Base-by-base conservation (phyloP, 2,888 invertebrate genomes). In the Metacarcinus magister region DNA sequence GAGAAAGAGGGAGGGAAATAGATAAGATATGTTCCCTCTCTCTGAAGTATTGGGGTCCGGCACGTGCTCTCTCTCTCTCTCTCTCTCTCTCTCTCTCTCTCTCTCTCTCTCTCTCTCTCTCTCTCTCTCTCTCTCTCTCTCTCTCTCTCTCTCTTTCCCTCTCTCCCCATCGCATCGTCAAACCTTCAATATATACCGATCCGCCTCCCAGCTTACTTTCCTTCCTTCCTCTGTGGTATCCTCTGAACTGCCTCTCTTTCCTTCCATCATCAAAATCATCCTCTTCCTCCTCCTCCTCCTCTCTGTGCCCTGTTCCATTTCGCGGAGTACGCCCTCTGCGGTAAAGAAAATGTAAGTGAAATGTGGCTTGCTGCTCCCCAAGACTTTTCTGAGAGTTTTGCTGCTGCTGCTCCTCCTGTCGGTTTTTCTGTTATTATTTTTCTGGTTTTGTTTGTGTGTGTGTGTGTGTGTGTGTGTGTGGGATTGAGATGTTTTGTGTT, bases 391-490 rank as follows among this genome's bases (percentile, higher is more conserved):
- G 16, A n/a, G 67, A n/a, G n/a, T n/a, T n/a, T n/a, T n/a, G n/a
- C n/a, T n/a, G n/a, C n/a, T n/a, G n/a, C n/a, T n/a, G n/a, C n/a
- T n/a, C n/a, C 5, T n/a, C 2, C 19, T 67, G n/a, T 19, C 67
- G n/a, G 1, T 67, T 67, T 7, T 19, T 23, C 5, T n/a, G 10
- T 67, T 67, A 23, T 67, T 4, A n/a, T 67, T 67, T n/a, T n/a
- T 67, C 3, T 4, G 67, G 67, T 67, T 67, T 23, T 7, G 67
- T 67, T 0, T 67, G n/a, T 67, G 67, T 67, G 10, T 67, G n/a
- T 23, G 67, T 67, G 67, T 67, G 67, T 67, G 67, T 67, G 67
- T 67, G 67, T 67, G 67, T 67, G 67, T 67, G 67, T 67, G 67
- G 19, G 67, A 23, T 19, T 67, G 67, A 23, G 67, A 23, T 19